Evolutionary conservation across 2,888 invertebrate species (phyloP).

Genomic region (Linnaemya tessellans): DNA sequence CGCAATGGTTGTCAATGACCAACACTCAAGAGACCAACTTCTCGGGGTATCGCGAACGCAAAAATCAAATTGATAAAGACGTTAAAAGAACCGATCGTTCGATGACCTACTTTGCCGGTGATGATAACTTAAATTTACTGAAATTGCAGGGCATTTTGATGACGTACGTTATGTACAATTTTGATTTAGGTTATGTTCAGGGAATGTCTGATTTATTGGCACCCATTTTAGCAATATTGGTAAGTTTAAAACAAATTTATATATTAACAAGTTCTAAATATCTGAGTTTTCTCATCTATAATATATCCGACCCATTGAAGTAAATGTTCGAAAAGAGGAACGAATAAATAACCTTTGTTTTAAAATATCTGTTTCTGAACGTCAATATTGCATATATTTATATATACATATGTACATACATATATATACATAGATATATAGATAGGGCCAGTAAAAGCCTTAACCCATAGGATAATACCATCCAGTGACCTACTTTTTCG

Average conservation of each 20-base stretch:
- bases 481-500: too few relatives aligned
- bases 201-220: constrained; percentile 99
- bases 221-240: constrained; percentile 91
- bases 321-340: too few relatives aligned
- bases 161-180: constrained; percentile 99
- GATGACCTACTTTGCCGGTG: constrained; percentile 95
- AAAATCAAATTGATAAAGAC: constrained; percentile 98
- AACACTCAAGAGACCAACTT: constrained; percentile 94
- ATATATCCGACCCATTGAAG: too few relatives aligned
- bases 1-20: constrained; percentile 97
- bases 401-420: too few relatives aligned
- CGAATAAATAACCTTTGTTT: too few relatives aligned
- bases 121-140: constrained; percentile 93
- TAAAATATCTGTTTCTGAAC: too few relatives aligned
- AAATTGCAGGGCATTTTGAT: constrained; percentile 95
- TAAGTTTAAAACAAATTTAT: constrained; percentile 31
- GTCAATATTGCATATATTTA: too few relatives aligned
- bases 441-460: too few relatives aligned
- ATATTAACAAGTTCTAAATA: too few relatives aligned
- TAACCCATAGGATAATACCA: too few relatives aligned
- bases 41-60: constrained; percentile 93
- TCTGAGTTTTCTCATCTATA: too few relatives aligned
- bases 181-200: constrained; percentile 97
- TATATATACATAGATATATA: too few relatives aligned
- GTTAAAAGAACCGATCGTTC: constrained; percentile 97